Evolutionary conservation across 1,140 invertebrate species (phyloP), one percentile per base, ranked within the genome.

Genomic region (Drosophila sturtevanti): DNA sequence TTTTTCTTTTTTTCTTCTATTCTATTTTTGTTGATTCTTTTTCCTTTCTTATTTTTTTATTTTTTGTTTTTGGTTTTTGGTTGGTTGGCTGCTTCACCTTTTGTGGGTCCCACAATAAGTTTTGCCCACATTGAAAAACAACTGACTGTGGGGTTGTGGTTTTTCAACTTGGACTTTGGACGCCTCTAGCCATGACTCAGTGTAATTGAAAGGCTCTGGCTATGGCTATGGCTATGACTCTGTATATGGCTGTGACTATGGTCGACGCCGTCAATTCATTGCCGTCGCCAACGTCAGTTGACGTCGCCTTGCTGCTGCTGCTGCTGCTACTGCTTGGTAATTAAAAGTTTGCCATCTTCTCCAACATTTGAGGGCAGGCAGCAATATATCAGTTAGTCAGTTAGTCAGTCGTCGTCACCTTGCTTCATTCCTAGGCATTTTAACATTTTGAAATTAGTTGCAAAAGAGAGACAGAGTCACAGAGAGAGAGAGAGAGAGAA

Each of bases 401-500:
- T 63, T 77, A 81, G 38, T 41, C 41, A 31, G 62, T 38, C 54
- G 69, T 78, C 72, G 60, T 77, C 74, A 77, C 68, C 68, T 71
- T 62, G 41, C 67, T 37, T 31, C 58, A 52, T 64, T 14, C 55
- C 48, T 62, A 41, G 65, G 71, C 78, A 48, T 21, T 48, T 48
- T 18, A 74, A 86, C 81, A 87, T 86, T 86, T 48, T 81, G 74
- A 86, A 86, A 86, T 87, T 81, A 86, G 81, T 81, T 86, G 16
- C 22, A 27, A 16, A 16, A 35, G 31, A 44, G 16, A 24, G 35
- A 16, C 12, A 44, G 31, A 44, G n/a, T n/a, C n/a, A n/a, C n/a
- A n/a, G 37, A 34, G 58, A 35, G 16, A 55, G 6, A 10, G 14
- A 24, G 11, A 41, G 27, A 24, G 4, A 4, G 2, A 4, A 24